Conservation (phyloP, 2,113 vertebrate species). For the Entomyzon cyanotis region DNA sequence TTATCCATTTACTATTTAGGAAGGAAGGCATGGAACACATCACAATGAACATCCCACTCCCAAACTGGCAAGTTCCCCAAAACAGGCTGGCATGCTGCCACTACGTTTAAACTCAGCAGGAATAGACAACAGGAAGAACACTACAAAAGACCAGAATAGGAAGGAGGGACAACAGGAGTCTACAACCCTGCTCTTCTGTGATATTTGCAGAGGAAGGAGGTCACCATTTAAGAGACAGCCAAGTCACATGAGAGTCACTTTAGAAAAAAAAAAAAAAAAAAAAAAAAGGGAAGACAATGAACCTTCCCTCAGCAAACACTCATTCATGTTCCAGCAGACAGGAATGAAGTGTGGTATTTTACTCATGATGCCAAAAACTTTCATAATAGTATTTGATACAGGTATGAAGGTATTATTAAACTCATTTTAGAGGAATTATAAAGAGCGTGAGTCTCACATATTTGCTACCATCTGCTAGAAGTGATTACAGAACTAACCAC, state of each 20-base stretch:
- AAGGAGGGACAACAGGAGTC: neutral
- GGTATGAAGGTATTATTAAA: neutral
- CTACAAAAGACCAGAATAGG: neutral
- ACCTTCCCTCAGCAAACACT: neutral
- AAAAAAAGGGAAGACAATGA: neutral
- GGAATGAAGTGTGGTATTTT: neutral
- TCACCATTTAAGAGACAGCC: neutral
- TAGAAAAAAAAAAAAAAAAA: neutral
- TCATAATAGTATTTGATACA: neutral
- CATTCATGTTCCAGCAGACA: neutral
- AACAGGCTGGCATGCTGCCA: conserved; percentile 26
- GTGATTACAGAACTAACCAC: neutral
- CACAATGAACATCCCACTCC: neutral
- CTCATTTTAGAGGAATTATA: neutral
- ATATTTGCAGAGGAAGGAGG: neutral
- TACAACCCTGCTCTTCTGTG: neutral
- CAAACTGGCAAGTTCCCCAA: conserved; percentile 4
- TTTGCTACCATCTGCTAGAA: neutral
- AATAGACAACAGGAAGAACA: neutral
- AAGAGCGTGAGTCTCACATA: neutral
- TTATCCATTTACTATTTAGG: conserved; percentile 3
- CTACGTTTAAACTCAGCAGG: neutral
- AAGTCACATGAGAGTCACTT: neutral
- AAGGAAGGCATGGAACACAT: conserved; percentile 41
- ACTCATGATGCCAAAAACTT: neutral